phyloP scores from a whole-genome alignment of 2,888 invertebrate species.

The Drosophila kanekoi region DNA sequence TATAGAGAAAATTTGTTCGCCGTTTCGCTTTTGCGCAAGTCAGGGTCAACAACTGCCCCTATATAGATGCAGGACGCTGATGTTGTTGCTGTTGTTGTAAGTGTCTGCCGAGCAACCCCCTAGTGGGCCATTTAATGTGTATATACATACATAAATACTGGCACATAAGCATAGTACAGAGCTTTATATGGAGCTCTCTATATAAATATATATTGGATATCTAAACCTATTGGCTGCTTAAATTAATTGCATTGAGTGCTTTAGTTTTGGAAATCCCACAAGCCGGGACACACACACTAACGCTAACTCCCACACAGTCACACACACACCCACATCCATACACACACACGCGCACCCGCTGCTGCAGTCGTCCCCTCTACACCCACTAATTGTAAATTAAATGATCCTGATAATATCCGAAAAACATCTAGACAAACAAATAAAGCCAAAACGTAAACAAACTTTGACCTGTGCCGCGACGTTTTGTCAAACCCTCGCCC shows the following conservation, averaged over 20 bases:
- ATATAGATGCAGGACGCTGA: conserved; percentile 57
- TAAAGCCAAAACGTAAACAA: conserved; percentile 75
- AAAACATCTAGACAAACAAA: conserved; percentile 75
- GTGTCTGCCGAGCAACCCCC: conserved; percentile 68
- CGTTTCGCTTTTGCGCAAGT: conserved; percentile 81
- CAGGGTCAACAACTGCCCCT: conserved; percentile 82
- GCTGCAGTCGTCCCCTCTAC: conserved; percentile 9
- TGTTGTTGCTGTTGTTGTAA: conserved; percentile 16
- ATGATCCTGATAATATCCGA: conserved; percentile 81
- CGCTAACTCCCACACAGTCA: too few species aligned
- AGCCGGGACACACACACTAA: conserved; percentile 25
- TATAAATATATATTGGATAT: neutral
- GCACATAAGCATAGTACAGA: conserved; percentile 23
- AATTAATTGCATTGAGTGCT: conserved; percentile 76
- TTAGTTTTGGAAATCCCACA: conserved; percentile 46
- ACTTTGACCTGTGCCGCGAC: conserved; percentile 62
- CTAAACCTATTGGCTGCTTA: conserved; percentile 37
- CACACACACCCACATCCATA: neutral
- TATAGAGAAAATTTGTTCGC: conserved; percentile 66
- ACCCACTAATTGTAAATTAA: conserved; percentile 79
- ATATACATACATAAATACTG: conserved; percentile 24
- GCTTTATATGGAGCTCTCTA: conserved; percentile 27
- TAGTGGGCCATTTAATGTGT: conserved; percentile 63
- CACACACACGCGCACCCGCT: neutral
- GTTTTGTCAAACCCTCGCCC: conserved; percentile 59